Evolutionary conservation across 1,140 invertebrate genomes (phyloP), one percentile per base, ranked within the genome.

Genomic region (Piezodorus guildinii): DNA sequence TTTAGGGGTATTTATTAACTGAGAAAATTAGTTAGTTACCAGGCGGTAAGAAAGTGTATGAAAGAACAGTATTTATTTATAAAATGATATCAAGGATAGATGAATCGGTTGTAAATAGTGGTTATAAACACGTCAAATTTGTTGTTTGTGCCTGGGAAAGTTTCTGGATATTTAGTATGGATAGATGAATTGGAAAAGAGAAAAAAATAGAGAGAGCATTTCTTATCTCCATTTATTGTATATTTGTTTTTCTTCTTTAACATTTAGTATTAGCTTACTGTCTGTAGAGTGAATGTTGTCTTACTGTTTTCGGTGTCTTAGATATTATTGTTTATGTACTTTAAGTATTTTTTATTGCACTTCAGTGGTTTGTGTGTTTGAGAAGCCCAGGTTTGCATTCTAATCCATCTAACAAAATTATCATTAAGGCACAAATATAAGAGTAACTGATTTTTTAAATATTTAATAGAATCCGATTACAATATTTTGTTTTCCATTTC

Each of bases 1-100:
- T 60, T 39, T 60, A 60, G 58, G 58, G 58, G 58, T 60, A 43
- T 60, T 60, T 60, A 43, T 56, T 56, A 56, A 56, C 52, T 56
- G 52, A 56, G 52, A 56, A 60, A 60, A 60, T 60, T 60, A 60
- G 58, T 60, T 60, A 60, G 58, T 60, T 60, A 60, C 58, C 58
- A 60, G 39, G 52, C 23, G 52, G 52, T 56, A 56, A 56, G 52
- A 15, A 56, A 23, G 27, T 56, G 52, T 56, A 56, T 21, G 52
- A 2, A 56, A 56, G 21, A 23, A 23, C 52, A 56, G 52, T 56
- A 56, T 56, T 56, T 56, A 56, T 56, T 25, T 56, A 56, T 56
- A 23, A 56, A 56, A 25, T 56, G 17, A 56, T 23, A 56, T 23
- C 15, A 16, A 21, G 14, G 19, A 23, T 56, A n/a, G 17, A 17